Evolutionary conservation across 2,888 invertebrate species (phyloP), one percentile per base, ranked within the genome.

Genomic region (Adela reaumurella): DNA sequence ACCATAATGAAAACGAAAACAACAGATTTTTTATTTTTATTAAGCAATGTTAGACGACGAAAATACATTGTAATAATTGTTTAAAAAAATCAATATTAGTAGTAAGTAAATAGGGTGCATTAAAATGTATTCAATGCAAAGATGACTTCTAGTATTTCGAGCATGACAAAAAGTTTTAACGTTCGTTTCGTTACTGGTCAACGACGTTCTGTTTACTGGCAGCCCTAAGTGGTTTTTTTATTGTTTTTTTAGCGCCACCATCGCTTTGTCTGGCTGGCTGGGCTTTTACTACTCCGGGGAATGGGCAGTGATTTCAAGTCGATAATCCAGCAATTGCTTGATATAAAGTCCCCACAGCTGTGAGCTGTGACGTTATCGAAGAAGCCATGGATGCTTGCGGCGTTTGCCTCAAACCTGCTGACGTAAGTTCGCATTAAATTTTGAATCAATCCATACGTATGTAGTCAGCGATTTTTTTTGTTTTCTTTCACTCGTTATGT

Each of bases 341-440:
- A 35, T 8, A 3, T 14, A 3, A 4, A 8, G n/a, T 35, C 14
- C 4, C 14, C 35, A 3, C 3, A 35, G 4, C 14, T 14, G 35
- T 35, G 11, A 35, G 6, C 35, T 3, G 35, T 35, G 11, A 35
- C 6, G 35, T 35, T 3, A 14, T 35, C 35, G 11, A 11, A 35
- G n/a, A 35, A 4, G 35, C 35, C 35, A 78, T 77, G 77, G 74
- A 79, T 67, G 74, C 70, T 61, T 79, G 79, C 70, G 77, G 71
- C 56, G 72, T 76, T 55, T 79, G 79, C 59, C 59, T 65, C 52
- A 76, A 76, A 63, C 70, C 70, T 52, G 74, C 72, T 47, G 69
- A 64, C 59, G 79, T 79, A 59, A 74, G 78, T 72, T 8, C 5
- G 24, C 35, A 35, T 35, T 35, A 8, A 8, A 35, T 14, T 14